Conservation (phyloP, 2,888 invertebrate genomes). For the Dryobotodes eremita region DNA sequence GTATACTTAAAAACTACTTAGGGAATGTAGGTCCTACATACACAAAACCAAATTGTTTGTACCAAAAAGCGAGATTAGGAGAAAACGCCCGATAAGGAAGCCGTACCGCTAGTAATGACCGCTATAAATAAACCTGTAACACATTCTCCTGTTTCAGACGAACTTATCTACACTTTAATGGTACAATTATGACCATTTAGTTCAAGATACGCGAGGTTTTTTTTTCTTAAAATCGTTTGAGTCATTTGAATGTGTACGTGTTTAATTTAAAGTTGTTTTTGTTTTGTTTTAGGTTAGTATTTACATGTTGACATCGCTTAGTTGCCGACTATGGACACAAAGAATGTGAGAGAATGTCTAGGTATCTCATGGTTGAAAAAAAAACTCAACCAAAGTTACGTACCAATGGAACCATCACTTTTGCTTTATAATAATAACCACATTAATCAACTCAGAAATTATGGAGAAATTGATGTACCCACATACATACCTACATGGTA, state of each 20-base stretch:
- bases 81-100: slow-evolving; percentile 9
- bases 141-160: slow-evolving; percentile 11
- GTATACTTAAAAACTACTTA: background rate
- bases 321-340: too few relatives aligned
- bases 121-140: slow-evolving; percentile 43
- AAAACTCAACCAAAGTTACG: too few relatives aligned
- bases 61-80: slow-evolving; percentile 22
- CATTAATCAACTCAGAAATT: background rate
- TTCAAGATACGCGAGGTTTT: background rate
- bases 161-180: slow-evolving; percentile 44
- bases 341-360: background rate
- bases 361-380: background rate
- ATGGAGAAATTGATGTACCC: background rate
- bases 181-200: slow-evolving; percentile 13
- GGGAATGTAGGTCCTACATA: too few relatives aligned
- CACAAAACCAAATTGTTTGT: slow-evolving; percentile 21
- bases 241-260: background rate
- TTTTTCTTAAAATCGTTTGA: background rate
- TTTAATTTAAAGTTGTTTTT: background rate
- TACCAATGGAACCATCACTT: background rate
- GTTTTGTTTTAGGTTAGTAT: too few relatives aligned
- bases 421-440: background rate
- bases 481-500: background rate
- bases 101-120: slow-evolving; percentile 22
- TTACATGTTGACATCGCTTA: too few relatives aligned